Evolutionary conservation across 2,797 vertebrate genomes (phyloP), one percentile per base, ranked within the genome.

Genomic region (Sorex maritimensis): DNA sequence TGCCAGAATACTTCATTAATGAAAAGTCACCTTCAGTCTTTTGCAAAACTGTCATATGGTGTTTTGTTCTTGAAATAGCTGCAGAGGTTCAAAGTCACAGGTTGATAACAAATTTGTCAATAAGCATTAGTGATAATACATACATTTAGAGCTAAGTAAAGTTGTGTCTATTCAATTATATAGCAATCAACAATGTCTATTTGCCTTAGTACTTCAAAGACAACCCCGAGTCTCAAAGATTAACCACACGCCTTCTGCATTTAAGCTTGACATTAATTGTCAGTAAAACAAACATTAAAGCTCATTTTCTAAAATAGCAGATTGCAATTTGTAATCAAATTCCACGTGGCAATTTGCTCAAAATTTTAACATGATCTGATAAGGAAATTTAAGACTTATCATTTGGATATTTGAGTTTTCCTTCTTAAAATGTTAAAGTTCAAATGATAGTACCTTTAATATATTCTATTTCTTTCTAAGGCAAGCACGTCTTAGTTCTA

Each of bases 171-270:
- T 96, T 95, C 68, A 93, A 10, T 83, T 84, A 95, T 34, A 17
- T 61, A 94, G 44, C 49, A 94, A 95, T 84, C 78, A 95, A n/a
- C 83, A 26, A 30, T 85, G 49, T 30, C 93, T 67, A 94, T 74
- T 84, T 95, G 72, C 82, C 83, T 93, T 96, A 96, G 91, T 86
- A 91, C 49, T 93, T 96, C 61, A 95, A 86, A 95, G 41, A 75
- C 5, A 92, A 0, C 24, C 24, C 24, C 78, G 86, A 81, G 34
- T 90, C 79, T 88, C 83, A 19, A 49, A 87, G 15, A 96, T 85
- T 75, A 94, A 90, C n/a, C 93, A 75, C 28, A 2, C 14, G 77
- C 55, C 73, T 92, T 96, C 88, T 96, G 85, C 95, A 68, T 73
- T 10, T 68, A 85, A 86, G 5, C 10, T 92, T 95, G 81, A 91